A percentile compares a stretch with the other conserved stretches of the same genome.
phyloP scores from a whole-genome alignment of 2,113 vertebrate genomes.

The Puma concolor region DNA sequence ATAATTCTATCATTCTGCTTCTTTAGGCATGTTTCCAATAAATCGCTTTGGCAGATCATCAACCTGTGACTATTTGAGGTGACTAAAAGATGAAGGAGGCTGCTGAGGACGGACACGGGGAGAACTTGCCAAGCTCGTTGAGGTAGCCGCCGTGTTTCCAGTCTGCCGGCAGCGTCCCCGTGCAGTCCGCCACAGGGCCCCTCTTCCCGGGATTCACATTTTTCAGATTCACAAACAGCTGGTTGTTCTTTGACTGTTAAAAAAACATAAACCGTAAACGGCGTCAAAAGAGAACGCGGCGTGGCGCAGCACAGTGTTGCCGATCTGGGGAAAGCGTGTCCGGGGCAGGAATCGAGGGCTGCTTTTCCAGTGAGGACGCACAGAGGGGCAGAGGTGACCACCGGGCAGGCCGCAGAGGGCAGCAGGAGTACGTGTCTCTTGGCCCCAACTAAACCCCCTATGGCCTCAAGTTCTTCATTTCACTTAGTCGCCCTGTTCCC shows the following conservation, averaged over 20 bases:
- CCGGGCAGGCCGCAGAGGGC: too few relatives aligned
- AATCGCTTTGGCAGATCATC: too few relatives aligned
- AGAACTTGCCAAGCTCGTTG: constrained; percentile 92
- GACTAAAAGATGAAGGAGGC: background rate
- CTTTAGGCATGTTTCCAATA: background rate
- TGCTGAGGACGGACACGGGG: rapidly evolving
- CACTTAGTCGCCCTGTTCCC: background rate
- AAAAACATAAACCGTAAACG: constrained; percentile 20
- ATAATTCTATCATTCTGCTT: background rate
- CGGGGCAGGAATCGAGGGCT: rapidly evolving
- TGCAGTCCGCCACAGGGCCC: constrained; percentile 84
- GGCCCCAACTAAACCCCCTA: background rate
- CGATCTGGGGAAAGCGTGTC: background rate
- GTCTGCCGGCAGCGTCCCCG: constrained; percentile 93
- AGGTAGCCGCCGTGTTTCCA: constrained; percentile 96
- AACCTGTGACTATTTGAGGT: background rate
- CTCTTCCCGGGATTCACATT: constrained; percentile 90
- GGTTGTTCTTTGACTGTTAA: constrained; percentile 90
- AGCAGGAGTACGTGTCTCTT: background rate
- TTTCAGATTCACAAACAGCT: constrained; percentile 93
- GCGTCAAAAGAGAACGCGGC: background rate
- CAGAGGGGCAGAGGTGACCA: rapidly evolving
- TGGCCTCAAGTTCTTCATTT: background rate
- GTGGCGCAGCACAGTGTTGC: background rate
- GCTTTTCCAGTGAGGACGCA: background rate